These are phyloP conservation scores for Drosophila anomalipes DNA, from an alignment of 2,888 invertebrate species.

Conservation along the genomic window DNA sequence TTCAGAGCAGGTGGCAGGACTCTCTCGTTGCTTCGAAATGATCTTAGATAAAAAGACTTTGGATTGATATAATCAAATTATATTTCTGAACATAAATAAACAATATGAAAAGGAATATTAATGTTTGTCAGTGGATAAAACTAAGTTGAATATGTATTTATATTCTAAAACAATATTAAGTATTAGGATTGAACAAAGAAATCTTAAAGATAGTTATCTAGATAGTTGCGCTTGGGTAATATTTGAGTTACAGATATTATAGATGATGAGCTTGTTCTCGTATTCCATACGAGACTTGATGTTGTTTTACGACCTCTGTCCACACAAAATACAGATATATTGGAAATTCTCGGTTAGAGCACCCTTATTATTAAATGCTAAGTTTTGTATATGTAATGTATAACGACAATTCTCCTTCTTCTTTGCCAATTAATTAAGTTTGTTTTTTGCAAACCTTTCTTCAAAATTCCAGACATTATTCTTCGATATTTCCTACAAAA, in stretches of 20 bases:
- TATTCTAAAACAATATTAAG: background rate
- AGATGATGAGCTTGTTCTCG: background rate
- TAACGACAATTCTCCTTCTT: background rate
- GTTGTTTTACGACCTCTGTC: background rate
- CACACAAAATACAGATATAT: background rate
- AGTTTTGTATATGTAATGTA: background rate
- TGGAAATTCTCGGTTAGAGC: background rate
- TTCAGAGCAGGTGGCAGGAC: constrained; percentile 23
- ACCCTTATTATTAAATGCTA: background rate
- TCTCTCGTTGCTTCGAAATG: background rate
- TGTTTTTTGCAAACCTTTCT: background rate
- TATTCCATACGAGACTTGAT: background rate
- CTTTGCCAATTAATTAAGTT: background rate
- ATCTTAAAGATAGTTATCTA: background rate
- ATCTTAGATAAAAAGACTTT: background rate
- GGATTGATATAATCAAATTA: constrained; percentile 2
- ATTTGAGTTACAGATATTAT: background rate
- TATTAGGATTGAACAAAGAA: background rate
- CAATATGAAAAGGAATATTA: no score
- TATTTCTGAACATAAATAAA: background rate
- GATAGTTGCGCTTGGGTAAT: background rate
- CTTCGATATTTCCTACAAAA: constrained; percentile 34
- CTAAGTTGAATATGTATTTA: background rate
- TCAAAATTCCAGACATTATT: constrained; percentile 1
- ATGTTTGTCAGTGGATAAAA: background rate